These are phyloP conservation scores for Hecatera dysodea DNA, from an alignment of 2,888 invertebrate genomes.

Conservation along the genomic window DNA sequence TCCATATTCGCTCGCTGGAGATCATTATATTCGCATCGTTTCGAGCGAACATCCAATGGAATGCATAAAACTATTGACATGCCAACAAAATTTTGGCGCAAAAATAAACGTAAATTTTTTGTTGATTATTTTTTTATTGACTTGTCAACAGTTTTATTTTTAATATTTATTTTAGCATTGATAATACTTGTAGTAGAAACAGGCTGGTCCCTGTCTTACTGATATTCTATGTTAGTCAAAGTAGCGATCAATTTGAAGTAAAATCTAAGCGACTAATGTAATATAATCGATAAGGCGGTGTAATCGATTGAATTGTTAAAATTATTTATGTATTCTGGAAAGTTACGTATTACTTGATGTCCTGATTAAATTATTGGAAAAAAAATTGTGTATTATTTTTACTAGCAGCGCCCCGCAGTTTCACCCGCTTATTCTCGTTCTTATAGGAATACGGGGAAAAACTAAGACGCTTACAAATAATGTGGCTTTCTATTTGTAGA, in stretches of 20 bases:
- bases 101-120: constrained; percentile 1
- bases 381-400: constrained; percentile 60
- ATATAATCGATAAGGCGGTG: constrained; percentile 73
- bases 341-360: constrained; percentile 89
- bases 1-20: constrained; percentile 49
- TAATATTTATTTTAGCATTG: constrained; percentile 58
- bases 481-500: too few relatives aligned
- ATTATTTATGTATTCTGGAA: constrained; percentile 89
- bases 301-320: constrained; percentile 88
- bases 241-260: constrained; percentile 71
- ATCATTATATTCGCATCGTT: constrained; percentile 35
- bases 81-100: constrained; percentile 29
- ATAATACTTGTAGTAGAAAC: constrained; percentile 74
- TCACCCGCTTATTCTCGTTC: too few relatives aligned
- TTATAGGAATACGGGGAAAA: too few relatives aligned
- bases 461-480: too few relatives aligned
- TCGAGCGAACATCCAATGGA: constrained; percentile 40
- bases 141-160: constrained; percentile 44
- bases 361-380: constrained; percentile 89
- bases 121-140: constrained; percentile 27
- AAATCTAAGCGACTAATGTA: constrained; percentile 71
- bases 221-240: constrained; percentile 78
- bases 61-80: constrained; percentile 32
- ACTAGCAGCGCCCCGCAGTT: too few relatives aligned
- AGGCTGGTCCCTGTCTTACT: constrained; percentile 87